phyloP scores from a whole-genome alignment of 1,140 invertebrate genomes.

The Oscheius sp. region DNA sequence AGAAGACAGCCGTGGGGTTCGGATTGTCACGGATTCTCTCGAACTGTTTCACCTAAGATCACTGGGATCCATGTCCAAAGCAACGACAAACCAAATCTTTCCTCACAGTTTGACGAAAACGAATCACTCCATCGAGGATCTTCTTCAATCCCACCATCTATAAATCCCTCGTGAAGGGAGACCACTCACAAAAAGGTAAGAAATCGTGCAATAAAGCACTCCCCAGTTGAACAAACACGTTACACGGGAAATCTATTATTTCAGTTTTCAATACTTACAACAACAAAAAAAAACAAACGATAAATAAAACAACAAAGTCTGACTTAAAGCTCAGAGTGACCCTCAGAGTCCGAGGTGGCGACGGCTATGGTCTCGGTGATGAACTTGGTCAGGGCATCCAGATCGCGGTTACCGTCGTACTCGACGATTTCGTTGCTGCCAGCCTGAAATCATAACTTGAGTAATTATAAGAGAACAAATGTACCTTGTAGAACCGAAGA shows the following conservation, averaged over 20 bases:
- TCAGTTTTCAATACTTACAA: not conserved
- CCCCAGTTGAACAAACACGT: too few species aligned
- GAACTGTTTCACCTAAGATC: constrained; percentile 52
- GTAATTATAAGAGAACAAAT: not conserved
- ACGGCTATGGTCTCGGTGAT: not conserved
- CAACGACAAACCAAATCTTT: constrained; percentile 43
- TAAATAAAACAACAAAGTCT: not conserved
- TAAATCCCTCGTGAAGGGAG: not conserved
- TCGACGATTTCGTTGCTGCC: not conserved
- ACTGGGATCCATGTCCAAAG: not conserved
- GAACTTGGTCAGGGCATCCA: not conserved
- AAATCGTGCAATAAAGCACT: too few species aligned
- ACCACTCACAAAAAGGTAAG: constrained; percentile 1
- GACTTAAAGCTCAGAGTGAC: not conserved
- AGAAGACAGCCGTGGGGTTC: constrained; percentile 90
- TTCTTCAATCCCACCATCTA: constrained; percentile 53
- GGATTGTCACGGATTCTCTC: constrained; percentile 61
- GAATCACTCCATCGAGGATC: constrained; percentile 53
- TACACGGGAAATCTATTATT: too few species aligned
- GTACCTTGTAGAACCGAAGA: constrained; percentile 6
- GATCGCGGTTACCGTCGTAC: not conserved
- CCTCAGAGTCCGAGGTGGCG: not conserved
- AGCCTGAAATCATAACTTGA: not conserved
- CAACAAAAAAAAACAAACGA: constrained; percentile 3
- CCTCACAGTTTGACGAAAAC: constrained; percentile 52